Evolutionary conservation across 2,797 vertebrate species (phyloP).

Genomic region (Peromyscus attwateri): DNA sequence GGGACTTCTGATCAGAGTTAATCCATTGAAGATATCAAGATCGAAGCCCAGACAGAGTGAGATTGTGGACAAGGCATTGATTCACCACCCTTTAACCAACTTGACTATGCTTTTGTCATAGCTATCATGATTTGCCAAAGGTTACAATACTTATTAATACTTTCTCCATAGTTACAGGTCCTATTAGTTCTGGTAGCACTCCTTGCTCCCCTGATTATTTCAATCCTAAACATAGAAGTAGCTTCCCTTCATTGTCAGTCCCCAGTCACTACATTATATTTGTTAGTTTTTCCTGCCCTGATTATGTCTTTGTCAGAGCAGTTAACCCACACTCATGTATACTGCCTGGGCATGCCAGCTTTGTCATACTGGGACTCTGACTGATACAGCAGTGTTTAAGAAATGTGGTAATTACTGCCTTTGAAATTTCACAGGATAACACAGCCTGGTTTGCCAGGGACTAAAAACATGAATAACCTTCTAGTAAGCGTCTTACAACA

Average conservation of each 20-base stretch:
- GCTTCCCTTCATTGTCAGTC: background rate
- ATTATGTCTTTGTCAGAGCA: background rate
- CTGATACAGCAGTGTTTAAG: background rate
- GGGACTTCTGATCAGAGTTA: background rate
- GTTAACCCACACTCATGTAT: background rate
- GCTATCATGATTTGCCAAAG: background rate
- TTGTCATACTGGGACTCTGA: background rate
- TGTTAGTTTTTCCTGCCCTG: slow-evolving; percentile 34
- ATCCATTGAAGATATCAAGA: background rate
- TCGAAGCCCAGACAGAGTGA: background rate
- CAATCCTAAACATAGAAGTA: background rate
- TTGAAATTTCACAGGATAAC: slow-evolving; percentile 44
- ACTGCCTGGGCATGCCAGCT: background rate
- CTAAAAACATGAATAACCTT: slow-evolving; percentile 57
- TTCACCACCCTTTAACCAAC: background rate
- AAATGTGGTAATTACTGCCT: slow-evolving; percentile 46
- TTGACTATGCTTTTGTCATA: background rate
- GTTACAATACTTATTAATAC: background rate
- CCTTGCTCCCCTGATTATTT: background rate
- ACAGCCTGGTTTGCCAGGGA: slow-evolving; percentile 21
- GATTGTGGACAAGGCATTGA: background rate
- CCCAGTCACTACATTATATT: background rate
- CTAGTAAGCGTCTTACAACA: slow-evolving; percentile 51
- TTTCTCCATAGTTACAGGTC: background rate
- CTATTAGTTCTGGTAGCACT: background rate